Conservation (phyloP, 92 coral and sea anemone genomes). For the Heliopora coerulea region DNA sequence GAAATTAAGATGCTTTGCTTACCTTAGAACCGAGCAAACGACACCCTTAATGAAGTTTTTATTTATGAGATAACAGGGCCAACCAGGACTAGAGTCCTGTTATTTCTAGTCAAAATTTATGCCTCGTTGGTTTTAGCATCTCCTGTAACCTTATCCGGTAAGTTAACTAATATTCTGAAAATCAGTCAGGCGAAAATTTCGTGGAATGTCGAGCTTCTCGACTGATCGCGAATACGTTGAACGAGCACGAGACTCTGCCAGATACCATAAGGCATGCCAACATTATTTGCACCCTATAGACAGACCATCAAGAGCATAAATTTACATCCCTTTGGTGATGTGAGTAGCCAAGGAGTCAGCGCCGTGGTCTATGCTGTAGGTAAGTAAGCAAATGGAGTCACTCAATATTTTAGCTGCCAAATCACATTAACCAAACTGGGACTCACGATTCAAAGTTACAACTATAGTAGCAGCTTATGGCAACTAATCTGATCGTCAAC, state of each 20-base stretch:
- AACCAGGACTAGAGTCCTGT: conserved; percentile 13
- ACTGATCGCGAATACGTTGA: not conserved
- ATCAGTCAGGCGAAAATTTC: conserved; percentile 33
- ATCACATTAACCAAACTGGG: conserved; percentile 42
- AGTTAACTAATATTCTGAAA: conserved; percentile 45
- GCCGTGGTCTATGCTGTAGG: conserved; percentile 58
- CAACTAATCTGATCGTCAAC: conserved; percentile 42
- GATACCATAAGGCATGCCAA: not conserved
- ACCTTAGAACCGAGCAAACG: not conserved
- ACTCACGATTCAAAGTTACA: conserved; percentile 42
- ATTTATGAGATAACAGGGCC: not conserved
- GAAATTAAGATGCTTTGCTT: conserved; percentile 14
- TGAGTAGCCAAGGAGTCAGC: conserved; percentile 31
- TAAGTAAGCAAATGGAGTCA: conserved; percentile 46
- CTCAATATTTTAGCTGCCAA: conserved; percentile 51
- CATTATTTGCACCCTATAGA: not conserved
- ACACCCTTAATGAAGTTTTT: not conserved
- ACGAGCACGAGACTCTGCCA: not conserved
- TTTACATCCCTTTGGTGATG: conserved; percentile 25
- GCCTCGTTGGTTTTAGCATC: conserved; percentile 23
- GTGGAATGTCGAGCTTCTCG: conserved; percentile 42
- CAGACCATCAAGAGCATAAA: conserved; percentile 1
- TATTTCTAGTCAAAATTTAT: conserved; percentile 3
- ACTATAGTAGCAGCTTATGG: conserved; percentile 46
- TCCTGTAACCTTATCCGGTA: conserved; percentile 37